A percentile compares a stretch with the other conserved stretches of the same genome.
Evolutionary conservation across 1,140 invertebrate genomes (phyloP).

Genomic region (Streblospio benedicti): DNA sequence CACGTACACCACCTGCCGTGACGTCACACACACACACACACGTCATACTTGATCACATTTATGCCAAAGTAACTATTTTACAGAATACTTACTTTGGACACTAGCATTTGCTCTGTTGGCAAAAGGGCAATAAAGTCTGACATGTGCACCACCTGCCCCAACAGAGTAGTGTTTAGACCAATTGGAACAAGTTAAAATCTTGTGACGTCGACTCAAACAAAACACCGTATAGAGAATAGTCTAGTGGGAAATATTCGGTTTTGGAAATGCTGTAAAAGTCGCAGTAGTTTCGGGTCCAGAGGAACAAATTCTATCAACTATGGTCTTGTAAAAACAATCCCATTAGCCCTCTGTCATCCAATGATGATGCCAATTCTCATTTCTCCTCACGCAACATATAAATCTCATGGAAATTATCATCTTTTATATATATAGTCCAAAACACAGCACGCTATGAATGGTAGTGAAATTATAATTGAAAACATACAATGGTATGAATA

Average conservation of each 20-base stretch:
- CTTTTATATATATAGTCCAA: background rate
- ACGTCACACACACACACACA: slow-evolving; percentile 56
- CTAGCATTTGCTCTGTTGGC: background rate
- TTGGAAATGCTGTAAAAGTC: too few relatives aligned
- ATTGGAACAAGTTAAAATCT: background rate
- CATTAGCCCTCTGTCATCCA: too few relatives aligned
- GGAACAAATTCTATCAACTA: too few relatives aligned
- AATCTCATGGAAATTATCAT: background rate
- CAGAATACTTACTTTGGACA: background rate
- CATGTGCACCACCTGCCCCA: too few relatives aligned
- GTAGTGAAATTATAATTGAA: background rate
- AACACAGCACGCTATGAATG: background rate
- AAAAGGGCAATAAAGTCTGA: background rate
- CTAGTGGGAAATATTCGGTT: too few relatives aligned
- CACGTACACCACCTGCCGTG: slow-evolving; percentile 75
- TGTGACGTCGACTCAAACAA: too few relatives aligned
- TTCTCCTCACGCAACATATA: background rate
- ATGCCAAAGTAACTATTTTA: background rate
- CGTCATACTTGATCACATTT: background rate
- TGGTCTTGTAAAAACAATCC: too few relatives aligned
- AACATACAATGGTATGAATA: too few relatives aligned
- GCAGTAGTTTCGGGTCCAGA: too few relatives aligned
- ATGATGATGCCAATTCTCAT: too few relatives aligned
- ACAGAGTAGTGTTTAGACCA: background rate
- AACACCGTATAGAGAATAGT: too few relatives aligned